These are phyloP conservation scores for Lepilemur septentrionalis DNA, from an alignment of 2,797 vertebrate species.

Conservation along the genomic window DNA sequence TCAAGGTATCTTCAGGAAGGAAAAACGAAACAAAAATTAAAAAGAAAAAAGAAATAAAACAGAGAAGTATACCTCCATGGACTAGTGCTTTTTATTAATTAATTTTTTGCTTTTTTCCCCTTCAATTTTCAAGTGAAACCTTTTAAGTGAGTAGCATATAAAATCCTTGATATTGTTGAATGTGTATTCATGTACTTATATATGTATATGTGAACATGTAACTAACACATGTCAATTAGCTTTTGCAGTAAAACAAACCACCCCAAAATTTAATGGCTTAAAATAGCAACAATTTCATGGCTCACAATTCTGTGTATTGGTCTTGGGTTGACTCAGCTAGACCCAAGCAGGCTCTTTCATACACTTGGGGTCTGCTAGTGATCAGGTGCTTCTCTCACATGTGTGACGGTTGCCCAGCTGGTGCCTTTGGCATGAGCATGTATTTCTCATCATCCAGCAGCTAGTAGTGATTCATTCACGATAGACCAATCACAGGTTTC, in stretches of 20 bases:
- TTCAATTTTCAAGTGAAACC: background rate
- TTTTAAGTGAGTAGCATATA: background rate
- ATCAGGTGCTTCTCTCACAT: fast-evolving
- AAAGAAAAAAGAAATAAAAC: background rate
- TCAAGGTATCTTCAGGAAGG: background rate
- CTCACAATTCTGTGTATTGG: background rate
- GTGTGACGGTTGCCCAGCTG: background rate
- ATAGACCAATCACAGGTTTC: background rate
- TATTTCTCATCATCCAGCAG: background rate
- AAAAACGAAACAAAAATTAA: background rate
- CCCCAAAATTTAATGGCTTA: background rate
- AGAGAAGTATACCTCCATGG: background rate
- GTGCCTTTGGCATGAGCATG: background rate
- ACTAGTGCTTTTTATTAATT: background rate
- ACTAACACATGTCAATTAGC: background rate
- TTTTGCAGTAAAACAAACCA: background rate
- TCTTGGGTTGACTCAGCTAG: background rate
- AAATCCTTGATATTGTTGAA: background rate
- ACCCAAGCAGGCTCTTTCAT: background rate
- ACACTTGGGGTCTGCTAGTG: background rate
- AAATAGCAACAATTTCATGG: background rate
- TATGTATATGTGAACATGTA: background rate
- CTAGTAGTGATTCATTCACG: background rate
- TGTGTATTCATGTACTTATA: background rate
- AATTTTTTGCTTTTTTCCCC: background rate